These are phyloP conservation scores for Lagorchestes hirsutus DNA, from an alignment of 2,797 vertebrate species.

Conservation along the genomic window DNA sequence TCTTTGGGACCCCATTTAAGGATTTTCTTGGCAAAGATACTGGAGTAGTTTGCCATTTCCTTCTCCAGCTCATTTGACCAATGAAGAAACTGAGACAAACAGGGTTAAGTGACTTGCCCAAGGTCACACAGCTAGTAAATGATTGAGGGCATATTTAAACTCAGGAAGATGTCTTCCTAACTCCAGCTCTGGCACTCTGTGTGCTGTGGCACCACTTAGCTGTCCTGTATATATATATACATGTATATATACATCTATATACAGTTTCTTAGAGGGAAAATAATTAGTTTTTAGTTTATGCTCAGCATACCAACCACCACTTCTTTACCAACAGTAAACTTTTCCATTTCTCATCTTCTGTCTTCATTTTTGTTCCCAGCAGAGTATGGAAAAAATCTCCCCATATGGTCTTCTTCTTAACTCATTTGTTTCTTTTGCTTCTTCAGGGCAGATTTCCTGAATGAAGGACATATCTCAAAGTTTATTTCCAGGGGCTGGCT, in stretches of 20 bases:
- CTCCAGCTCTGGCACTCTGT: not conserved
- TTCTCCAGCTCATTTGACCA: not conserved
- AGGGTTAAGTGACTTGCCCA: too few relatives aligned
- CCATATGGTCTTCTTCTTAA: conserved; percentile 40
- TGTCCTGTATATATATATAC: not conserved
- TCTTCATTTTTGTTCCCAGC: not conserved
- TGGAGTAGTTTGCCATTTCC: not conserved
- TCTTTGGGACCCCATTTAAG: not conserved
- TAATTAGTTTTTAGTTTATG: not conserved
- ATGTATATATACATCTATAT: not conserved
- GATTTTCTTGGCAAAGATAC: not conserved
- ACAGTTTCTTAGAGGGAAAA: not conserved
- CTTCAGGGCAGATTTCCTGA: conserved; percentile 65
- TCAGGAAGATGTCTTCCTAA: not conserved
- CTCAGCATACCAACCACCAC: not conserved
- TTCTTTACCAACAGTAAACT: fast-evolving
- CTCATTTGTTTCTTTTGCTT: conserved; percentile 31
- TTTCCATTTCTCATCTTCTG: not conserved
- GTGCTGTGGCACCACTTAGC: not conserved
- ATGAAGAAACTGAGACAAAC: not conserved
- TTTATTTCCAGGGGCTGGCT: conserved; percentile 72
- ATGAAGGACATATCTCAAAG: conserved; percentile 46
- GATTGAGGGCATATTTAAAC: not conserved
- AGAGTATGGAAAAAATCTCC: not conserved
- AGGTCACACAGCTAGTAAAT: not conserved